Base-by-base conservation (phyloP, 1,140 invertebrate species). In the Leptinotarsa undecemlineata region DNA sequence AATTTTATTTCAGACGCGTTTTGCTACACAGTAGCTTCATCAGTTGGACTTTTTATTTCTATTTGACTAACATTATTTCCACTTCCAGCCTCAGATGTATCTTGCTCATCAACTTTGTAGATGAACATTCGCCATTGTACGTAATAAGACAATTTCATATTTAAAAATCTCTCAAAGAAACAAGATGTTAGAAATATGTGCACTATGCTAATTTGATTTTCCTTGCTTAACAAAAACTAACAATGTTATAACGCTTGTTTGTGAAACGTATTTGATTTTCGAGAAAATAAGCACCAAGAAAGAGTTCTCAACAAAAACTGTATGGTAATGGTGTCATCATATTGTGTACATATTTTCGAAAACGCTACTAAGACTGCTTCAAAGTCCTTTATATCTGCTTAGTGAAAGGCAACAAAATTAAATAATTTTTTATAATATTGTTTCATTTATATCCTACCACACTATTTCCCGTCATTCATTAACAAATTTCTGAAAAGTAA, bases 311-410 rank as follows among this genome's bases (percentile, higher is more conserved):
- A 71, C 70, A 75, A 71, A 33, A 78, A 75, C n/a, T 75, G 68
- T 64, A 51, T 74, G 21, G 68, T 78, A 76, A 62, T 74, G 57
- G 61, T 72, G 42, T 57, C 21, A 76, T 75, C 67, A 68, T 73
- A 76, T 71, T 76, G 77, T 78, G 75, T 71, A 78, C 75, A 78
- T 69, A 78, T 73, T 76, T 78, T 76, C 72, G 72, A 76, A 77
- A 78, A 78, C 67, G 77, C 77, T 78, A 78, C 68, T 76, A 78
- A 78, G 77, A 78, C 77, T 78, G 77, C 77, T 78, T 78, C 17
- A 76, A 78, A 78, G 77, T 78, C 77, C 77, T 78, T 78, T 78
- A 78, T 78, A 78, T 78, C 75, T 78, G 77, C 77, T 78, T 78
- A 78, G 77, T 78, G 77, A 78, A 78, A 60, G 77, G 77, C 77